Base-by-base conservation (phyloP, 2,888 invertebrate genomes). In the Tipula unca region DNA sequence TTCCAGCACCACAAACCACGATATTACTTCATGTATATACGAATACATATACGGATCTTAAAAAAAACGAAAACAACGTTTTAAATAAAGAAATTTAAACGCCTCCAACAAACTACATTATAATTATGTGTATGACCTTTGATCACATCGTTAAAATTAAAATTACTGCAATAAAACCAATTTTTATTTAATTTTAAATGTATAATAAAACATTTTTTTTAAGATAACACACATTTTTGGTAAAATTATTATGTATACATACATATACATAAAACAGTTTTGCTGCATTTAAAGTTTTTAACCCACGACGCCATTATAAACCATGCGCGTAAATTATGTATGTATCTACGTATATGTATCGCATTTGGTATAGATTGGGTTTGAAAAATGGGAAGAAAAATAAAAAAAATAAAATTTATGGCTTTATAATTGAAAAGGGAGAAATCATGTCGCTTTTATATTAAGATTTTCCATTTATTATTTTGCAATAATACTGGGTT, bases 11-110 rank as follows among this genome's bases (percentile, higher is more conserved):
- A 69, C 25, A 69, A 69, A 69, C 25, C 69, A 69, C 69, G 69
- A 25, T 13, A 69, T 69, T 25, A 69, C 69, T 69, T 48, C 48
- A n/a, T 48, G 25, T 69, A 25, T 25, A 69, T 10, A 69, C 69
- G 25, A 25, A 69, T 69, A 48, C n/a, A 48, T 0, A 17, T 3
- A 48, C 17, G 17, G 17, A 48, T n/a, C n/a, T n/a, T n/a, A 17
- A 5, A 17, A 48, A 48, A 48, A n/a, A 48, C 48, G 48, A 69
- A 69, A 54, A 69, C n/a, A n/a, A n/a, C n/a, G n/a, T 69, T 25
- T 69, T 69, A 69, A 69, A 69, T 69, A 69, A 69, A 69, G 69
- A 69, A 69, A 69, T 69, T 69, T 69, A 69, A 69, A 69, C 69
- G 69, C 69, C 69, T 69, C 69, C 69, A 69, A 25, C 69, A 69